Percentiles rank a stretch among this genome's conserved stretches.
Evolutionary conservation across 2,113 vertebrate species (phyloP).

Genomic region (Felis chaus): DNA sequence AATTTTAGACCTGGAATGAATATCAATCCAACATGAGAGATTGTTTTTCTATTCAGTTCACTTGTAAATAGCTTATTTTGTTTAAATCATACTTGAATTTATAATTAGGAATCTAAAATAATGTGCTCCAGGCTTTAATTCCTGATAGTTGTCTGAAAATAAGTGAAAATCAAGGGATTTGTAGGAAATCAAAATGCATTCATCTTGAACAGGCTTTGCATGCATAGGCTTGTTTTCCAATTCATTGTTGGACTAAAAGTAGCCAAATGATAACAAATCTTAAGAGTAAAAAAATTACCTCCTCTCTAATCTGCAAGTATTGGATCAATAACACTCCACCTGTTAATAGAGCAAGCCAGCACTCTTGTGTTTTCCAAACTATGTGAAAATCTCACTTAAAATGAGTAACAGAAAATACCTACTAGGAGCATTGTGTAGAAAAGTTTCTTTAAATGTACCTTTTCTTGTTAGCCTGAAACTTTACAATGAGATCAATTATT

Average conservation of each 20-base stretch:
- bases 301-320: not conserved
- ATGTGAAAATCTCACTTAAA: constrained; percentile 69
- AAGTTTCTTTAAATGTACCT: constrained; percentile 44
- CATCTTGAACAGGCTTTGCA: not conserved
- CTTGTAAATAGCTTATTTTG: constrained; percentile 33
- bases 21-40: constrained; percentile 29
- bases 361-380: constrained; percentile 48
- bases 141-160: constrained; percentile 31
- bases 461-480: not conserved
- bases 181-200: constrained; percentile 53
- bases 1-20: constrained; percentile 47
- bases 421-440: not conserved
- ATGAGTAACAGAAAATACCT: constrained; percentile 52
- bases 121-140: constrained; percentile 44
- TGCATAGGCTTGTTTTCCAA: constrained; percentile 27
- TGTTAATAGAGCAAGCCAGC: constrained; percentile 59
- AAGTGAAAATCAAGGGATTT: constrained; percentile 62
- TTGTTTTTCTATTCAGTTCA: constrained; percentile 51
- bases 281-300: constrained; percentile 53
- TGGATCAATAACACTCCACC: constrained; percentile 52
- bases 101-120: constrained; percentile 49
- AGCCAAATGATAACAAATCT: constrained; percentile 48
- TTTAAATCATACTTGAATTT: constrained; percentile 51
- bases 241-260: constrained; percentile 44
- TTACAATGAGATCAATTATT: not conserved